Evolutionary conservation across 2,797 vertebrate genomes (phyloP).

Genomic region (Pelochelys cantorii): DNA sequence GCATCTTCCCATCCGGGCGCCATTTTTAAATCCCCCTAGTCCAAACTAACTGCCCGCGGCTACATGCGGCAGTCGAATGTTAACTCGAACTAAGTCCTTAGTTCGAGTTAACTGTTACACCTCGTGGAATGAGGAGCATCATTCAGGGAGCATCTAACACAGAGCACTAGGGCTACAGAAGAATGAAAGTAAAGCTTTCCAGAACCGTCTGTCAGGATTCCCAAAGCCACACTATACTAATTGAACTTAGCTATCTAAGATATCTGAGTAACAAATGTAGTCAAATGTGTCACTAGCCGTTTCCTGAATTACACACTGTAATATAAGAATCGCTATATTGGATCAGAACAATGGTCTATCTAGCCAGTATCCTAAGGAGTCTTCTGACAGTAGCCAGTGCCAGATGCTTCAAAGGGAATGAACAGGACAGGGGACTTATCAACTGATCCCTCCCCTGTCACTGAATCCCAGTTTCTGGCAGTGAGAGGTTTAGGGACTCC

Average conservation of each 20-base stretch:
- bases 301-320: background rate
- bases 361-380: background rate
- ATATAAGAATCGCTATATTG: background rate
- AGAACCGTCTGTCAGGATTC: background rate
- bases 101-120: no score
- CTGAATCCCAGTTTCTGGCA: background rate
- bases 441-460: background rate
- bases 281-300: background rate
- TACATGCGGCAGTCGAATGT: no score
- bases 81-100: no score
- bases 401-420: background rate
- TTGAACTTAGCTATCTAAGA: background rate
- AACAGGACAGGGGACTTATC: background rate
- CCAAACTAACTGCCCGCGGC: no score
- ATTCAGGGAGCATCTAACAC: background rate
- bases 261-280: background rate
- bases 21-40: no score
- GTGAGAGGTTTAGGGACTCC: background rate
- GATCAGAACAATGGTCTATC: background rate
- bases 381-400: background rate
- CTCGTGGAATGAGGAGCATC: no score
- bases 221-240: background rate
- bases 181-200: background rate
- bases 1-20: no score
- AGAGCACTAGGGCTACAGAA: background rate